phyloP scores from a whole-genome alignment of 2,113 vertebrate species.

The Aegotheles bennettii region DNA sequence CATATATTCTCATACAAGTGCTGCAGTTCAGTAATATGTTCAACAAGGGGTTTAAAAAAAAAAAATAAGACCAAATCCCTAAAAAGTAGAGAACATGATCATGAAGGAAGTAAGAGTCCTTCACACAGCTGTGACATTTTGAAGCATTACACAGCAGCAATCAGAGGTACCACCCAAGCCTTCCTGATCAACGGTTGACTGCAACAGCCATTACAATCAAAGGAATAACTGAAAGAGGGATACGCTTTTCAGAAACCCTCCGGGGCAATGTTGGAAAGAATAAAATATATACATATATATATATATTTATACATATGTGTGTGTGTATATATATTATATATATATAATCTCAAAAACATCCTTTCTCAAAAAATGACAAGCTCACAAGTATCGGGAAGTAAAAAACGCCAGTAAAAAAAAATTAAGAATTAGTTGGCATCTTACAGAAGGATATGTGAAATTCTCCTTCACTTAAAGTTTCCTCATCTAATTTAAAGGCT shows the following conservation, averaged over 20 bases:
- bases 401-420: not conserved
- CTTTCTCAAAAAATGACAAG: not conserved
- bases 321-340: too few species aligned
- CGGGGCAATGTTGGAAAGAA: not conserved
- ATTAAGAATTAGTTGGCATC: not conserved
- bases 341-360: not conserved
- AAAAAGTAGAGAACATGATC: not conserved
- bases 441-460: not conserved
- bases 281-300: not conserved
- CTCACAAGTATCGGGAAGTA: not conserved
- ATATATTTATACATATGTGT: too few species aligned
- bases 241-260: not conserved
- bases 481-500: not conserved
- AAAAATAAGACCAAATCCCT: not conserved
- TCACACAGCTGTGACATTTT: not conserved
- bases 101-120: not conserved
- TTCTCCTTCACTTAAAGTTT: not conserved
- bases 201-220: not conserved
- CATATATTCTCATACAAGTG: not conserved
- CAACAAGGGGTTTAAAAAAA: not conserved
- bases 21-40: not conserved
- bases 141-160: not conserved
- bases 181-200: not conserved
- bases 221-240: not conserved
- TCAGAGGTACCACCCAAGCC: not conserved